These are phyloP conservation scores for Pachliopta kotzebuea DNA, from an alignment of 2,888 invertebrate genomes.

Conservation along the genomic window DNA sequence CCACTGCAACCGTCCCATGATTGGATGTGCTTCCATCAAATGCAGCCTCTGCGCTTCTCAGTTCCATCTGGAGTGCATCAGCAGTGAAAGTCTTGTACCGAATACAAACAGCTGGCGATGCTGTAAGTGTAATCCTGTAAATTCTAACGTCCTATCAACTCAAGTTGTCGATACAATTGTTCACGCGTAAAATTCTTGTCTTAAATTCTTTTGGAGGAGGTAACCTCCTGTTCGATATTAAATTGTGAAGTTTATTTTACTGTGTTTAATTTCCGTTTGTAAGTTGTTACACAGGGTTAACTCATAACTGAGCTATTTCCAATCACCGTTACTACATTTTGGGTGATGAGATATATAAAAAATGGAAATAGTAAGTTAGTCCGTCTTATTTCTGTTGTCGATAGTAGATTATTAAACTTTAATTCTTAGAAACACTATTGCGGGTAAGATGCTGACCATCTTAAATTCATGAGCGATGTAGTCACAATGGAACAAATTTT, in stretches of 20 bases:
- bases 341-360: too few species aligned
- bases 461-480: too few species aligned
- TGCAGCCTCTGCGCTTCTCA: conserved; percentile 63
- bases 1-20: conserved; percentile 58
- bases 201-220: conserved; percentile 18
- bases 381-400: too few species aligned
- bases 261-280: background rate
- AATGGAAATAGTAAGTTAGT: too few species aligned
- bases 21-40: conserved; percentile 63
- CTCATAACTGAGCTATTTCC: background rate
- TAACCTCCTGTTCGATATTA: conserved; percentile 18
- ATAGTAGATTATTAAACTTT: too few species aligned
- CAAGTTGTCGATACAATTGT: conserved; percentile 38
- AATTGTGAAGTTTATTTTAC: conserved; percentile 9
- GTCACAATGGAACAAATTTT: too few species aligned
- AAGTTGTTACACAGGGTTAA: background rate
- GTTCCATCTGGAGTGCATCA: conserved; percentile 64
- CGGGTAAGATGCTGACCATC: too few species aligned
- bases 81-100: conserved; percentile 51
- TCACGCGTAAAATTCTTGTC: conserved; percentile 20
- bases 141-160: conserved; percentile 35
- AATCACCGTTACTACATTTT: too few species aligned
- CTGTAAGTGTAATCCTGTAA: conserved; percentile 50
- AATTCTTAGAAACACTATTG: too few species aligned
- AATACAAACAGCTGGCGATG: conserved; percentile 60